A percentile compares a stretch with the other conserved stretches of the same genome.
These are phyloP conservation scores for Syngnathus typhle DNA, from an alignment of 2,113 vertebrate genomes.

Conservation along the genomic window DNA sequence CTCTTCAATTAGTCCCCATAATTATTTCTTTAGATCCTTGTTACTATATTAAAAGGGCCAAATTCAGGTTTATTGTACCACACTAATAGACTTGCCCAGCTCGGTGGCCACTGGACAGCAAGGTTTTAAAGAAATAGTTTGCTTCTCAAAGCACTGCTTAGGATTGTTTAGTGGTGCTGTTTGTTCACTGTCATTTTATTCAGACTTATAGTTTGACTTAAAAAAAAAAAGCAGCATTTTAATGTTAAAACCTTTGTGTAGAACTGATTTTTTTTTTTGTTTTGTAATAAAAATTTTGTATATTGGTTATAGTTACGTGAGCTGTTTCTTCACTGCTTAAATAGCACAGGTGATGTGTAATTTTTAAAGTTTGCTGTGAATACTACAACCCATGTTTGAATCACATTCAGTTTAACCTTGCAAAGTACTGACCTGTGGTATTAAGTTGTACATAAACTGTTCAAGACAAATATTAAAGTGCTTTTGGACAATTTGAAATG, in stretches of 20 bases:
- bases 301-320: slow-evolving; percentile 61
- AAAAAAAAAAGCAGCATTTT: slow-evolving; percentile 71
- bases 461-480: background rate
- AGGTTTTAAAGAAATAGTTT: slow-evolving; percentile 70
- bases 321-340: background rate
- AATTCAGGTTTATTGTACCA: slow-evolving; percentile 17
- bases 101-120: slow-evolving; percentile 41
- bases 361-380: background rate
- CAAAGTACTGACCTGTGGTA: background rate
- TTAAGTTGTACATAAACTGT: background rate
- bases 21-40: slow-evolving; percentile 13
- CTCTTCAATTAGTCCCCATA: slow-evolving; percentile 36
- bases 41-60: slow-evolving; percentile 16
- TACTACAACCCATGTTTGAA: background rate
- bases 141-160: slow-evolving; percentile 64
- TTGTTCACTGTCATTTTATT: slow-evolving; percentile 66
- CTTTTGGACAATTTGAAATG: background rate
- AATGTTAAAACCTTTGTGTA: slow-evolving; percentile 73
- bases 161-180: slow-evolving; percentile 57
- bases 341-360: background rate
- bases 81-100: slow-evolving; percentile 32
- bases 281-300: slow-evolving; percentile 97
- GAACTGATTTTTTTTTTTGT: slow-evolving; percentile 53
- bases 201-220: slow-evolving; percentile 71
- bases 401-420: background rate